Conservation (phyloP, 2,888 invertebrate genomes). For the Spisula subtruncata region DNA sequence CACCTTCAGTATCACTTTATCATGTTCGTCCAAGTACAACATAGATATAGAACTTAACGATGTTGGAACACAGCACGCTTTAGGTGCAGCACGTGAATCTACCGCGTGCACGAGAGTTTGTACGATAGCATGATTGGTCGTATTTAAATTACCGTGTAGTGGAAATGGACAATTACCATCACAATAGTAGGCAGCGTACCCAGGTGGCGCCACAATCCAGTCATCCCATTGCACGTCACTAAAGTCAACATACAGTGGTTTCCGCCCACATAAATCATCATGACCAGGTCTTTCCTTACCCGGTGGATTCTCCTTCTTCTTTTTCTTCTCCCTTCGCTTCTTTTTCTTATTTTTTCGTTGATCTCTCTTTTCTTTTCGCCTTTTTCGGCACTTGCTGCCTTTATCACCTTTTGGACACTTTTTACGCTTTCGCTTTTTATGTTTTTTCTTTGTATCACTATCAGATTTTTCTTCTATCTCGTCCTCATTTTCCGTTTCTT, state of each 20-base stretch:
- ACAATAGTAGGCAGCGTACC: slow-evolving; percentile 98
- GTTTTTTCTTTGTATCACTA: slow-evolving; percentile 33
- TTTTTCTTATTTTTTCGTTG: slow-evolving; percentile 89
- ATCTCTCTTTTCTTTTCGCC: slow-evolving; percentile 78
- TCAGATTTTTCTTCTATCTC: slow-evolving; percentile 36
- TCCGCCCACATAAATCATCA: slow-evolving; percentile 92
- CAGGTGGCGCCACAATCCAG: slow-evolving; percentile 99
- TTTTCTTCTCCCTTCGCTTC: slow-evolving; percentile 89
- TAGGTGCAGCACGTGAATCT: slow-evolving; percentile 96
- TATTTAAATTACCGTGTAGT: slow-evolving; percentile 96
- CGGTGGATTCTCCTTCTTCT: slow-evolving; percentile 89
- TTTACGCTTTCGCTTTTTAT: slow-evolving; percentile 52
- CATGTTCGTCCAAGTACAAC: slow-evolving; percentile 97
- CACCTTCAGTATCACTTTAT: slow-evolving; percentile 98
- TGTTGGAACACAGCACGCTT: slow-evolving; percentile 99
- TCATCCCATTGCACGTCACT: slow-evolving; percentile 99
- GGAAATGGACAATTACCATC: slow-evolving; percentile 98
- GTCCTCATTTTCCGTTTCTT: slow-evolving; percentile 30
- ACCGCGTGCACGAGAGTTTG: slow-evolving; percentile 98
- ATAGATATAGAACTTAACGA: slow-evolving; percentile 97
- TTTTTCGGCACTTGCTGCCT: slow-evolving; percentile 60
- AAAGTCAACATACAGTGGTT: slow-evolving; percentile 97
- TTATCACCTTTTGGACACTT: slow-evolving; percentile 78
- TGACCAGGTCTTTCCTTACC: slow-evolving; percentile 89
- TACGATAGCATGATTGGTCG: slow-evolving; percentile 99